Percentiles rank a stretch among this genome's conserved stretches.
Conservation (phyloP, 2,797 vertebrate species). For the Cuniculus paca region DNA sequence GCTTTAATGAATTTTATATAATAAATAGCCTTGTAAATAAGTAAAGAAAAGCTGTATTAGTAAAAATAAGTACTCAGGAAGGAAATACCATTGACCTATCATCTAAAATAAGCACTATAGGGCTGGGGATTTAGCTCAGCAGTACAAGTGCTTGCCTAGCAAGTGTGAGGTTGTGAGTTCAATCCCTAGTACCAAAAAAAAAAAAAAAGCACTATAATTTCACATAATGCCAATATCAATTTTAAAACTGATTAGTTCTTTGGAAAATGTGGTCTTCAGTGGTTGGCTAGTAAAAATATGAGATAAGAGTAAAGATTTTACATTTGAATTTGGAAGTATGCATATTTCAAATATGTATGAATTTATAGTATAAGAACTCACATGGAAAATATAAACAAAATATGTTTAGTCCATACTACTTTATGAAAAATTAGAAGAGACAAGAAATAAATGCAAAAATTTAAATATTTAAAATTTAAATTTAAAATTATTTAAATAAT, state of each 20-base stretch:
- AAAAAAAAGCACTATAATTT: conserved; percentile 57
- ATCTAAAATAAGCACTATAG: conserved; percentile 55
- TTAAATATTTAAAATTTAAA: background rate
- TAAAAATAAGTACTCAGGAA: conserved; percentile 34
- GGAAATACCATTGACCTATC: conserved; percentile 24
- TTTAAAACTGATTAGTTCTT: conserved; percentile 32
- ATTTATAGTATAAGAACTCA: background rate
- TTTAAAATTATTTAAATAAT: background rate
- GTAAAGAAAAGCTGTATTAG: conserved; percentile 35
- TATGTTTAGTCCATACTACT: background rate
- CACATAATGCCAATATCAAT: conserved; percentile 35
- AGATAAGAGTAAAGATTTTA: conserved; percentile 32
- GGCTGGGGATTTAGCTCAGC: no score
- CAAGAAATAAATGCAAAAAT: background rate
- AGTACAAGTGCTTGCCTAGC: no score
- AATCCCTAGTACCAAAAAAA: no score
- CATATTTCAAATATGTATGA: conserved; percentile 36
- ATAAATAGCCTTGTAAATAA: conserved; percentile 47
- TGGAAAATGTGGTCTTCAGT: conserved; percentile 38
- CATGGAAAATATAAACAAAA: conserved; percentile 58
- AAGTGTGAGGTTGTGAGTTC: no score
- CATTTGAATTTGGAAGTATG: conserved; percentile 1
- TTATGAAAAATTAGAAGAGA: conserved; percentile 31
- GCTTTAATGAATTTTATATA: conserved; percentile 26
- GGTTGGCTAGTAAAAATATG: conserved; percentile 42